Evolutionary conservation across 2,888 invertebrate species (phyloP).

Genomic region (Drosophila leonis): DNA sequence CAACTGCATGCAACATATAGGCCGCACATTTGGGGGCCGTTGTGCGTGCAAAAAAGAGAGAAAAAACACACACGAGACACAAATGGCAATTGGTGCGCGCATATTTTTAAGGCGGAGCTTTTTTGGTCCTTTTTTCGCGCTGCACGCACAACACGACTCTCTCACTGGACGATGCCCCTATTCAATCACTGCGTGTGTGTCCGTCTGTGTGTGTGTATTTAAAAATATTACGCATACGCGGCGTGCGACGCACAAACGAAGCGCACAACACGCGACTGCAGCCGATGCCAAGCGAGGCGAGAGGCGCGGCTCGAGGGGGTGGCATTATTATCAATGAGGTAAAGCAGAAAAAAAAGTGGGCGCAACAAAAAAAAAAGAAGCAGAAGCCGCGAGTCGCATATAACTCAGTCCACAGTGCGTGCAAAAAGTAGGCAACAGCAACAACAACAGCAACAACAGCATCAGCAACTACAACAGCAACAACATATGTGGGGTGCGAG

Average conservation of each 20-base stretch:
- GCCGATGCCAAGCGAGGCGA: slow-evolving; percentile 48
- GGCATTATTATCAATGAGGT: slow-evolving; percentile 82
- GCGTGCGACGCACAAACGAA: slow-evolving; percentile 48
- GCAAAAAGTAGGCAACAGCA: slow-evolving; percentile 53
- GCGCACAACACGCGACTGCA: slow-evolving; percentile 53
- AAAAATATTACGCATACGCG: slow-evolving; percentile 78
- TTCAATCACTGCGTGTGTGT: slow-evolving; percentile 23
- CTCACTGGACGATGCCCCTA: slow-evolving; percentile 51
- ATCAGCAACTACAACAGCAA: slow-evolving; percentile 12
- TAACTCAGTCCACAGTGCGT: slow-evolving; percentile 16
- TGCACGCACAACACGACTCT: slow-evolving; percentile 62
- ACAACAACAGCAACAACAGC: slow-evolving; percentile 21
- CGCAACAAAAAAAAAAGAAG: slow-evolving; percentile 3
- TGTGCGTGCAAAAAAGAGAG: slow-evolving; percentile 82
- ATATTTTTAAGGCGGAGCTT: slow-evolving; percentile 85
- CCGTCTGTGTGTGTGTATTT: slow-evolving; percentile 47
- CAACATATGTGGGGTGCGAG: slow-evolving; percentile 33
- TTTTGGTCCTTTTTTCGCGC: slow-evolving; percentile 83
- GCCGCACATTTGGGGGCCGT: slow-evolving; percentile 50
- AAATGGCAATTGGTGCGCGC: slow-evolving; percentile 83
- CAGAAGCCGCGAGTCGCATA: slow-evolving; percentile 31
- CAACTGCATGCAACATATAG: slow-evolving; percentile 58
- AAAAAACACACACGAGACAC: slow-evolving; percentile 80
- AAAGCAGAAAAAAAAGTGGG: slow-evolving; percentile 26
- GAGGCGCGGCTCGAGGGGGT: slow-evolving; percentile 8